phyloP scores from a whole-genome alignment of 92 coral and sea anemone species.

The Parazoanthus darwini region DNA sequence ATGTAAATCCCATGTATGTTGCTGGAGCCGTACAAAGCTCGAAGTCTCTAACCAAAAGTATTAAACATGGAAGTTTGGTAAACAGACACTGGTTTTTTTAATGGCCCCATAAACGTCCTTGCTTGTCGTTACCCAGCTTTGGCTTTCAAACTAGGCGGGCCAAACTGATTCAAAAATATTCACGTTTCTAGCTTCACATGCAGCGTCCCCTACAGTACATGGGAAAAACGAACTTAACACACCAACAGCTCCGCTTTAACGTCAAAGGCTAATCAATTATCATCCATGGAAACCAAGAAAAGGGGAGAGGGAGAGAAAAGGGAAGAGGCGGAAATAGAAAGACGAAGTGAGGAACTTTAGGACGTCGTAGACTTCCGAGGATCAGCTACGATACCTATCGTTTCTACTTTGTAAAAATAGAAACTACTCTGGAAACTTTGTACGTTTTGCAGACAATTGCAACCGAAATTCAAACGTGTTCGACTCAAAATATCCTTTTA shows the following conservation, averaged over 20 bases:
- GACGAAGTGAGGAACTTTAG: too few relatives aligned
- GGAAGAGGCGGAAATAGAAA: too few relatives aligned
- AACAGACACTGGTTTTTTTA: too few relatives aligned
- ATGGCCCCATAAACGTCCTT: neutral
- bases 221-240: too few relatives aligned
- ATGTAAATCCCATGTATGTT: too few relatives aligned
- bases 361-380: too few relatives aligned
- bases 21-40: too few relatives aligned
- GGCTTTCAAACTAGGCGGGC: neutral
- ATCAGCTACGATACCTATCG: too few relatives aligned
- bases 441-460: neutral
- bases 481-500: neutral
- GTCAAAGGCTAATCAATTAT: neutral
- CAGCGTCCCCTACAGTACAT: too few relatives aligned
- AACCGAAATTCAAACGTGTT: neutral
- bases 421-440: neutral
- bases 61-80: neutral
- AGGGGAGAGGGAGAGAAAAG: too few relatives aligned
- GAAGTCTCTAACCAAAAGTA: neutral
- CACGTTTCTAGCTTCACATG: neutral
- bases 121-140: neutral
- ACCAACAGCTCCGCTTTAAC: neutral
- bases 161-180: neutral
- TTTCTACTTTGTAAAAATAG: too few relatives aligned
- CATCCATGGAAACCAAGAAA: neutral